Conservation (phyloP, 2,888 invertebrate species). For the Ametastegia equiseti region DNA sequence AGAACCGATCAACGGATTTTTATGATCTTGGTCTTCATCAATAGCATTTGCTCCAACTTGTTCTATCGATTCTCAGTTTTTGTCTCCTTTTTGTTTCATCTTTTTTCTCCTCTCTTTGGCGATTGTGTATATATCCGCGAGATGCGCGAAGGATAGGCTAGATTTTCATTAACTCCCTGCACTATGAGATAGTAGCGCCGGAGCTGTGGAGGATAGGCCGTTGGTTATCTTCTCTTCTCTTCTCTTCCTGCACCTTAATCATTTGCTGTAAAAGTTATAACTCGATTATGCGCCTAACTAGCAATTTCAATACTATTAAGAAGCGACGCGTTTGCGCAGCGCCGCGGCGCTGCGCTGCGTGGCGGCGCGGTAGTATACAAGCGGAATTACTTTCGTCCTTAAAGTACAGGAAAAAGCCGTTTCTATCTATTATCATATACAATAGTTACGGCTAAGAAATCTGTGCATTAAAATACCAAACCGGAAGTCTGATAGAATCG, state of each 20-base stretch:
- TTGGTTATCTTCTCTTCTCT: not conserved
- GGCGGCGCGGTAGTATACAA: not conserved
- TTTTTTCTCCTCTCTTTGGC: too few species aligned
- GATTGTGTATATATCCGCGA: too few species aligned
- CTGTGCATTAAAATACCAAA: not conserved
- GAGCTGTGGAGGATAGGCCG: too few species aligned
- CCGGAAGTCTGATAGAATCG: not conserved
- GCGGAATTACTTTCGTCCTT: slow-evolving; percentile 21
- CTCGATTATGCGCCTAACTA: slow-evolving; percentile 73
- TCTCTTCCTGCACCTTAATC: slow-evolving; percentile 60
- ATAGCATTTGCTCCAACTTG: too few species aligned
- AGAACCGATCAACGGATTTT: too few species aligned
- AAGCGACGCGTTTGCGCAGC: slow-evolving; percentile 48
- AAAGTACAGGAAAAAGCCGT: not conserved
- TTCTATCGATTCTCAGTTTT: too few species aligned
- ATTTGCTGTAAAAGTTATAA: slow-evolving; percentile 71
- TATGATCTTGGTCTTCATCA: too few species aligned
- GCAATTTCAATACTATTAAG: slow-evolving; percentile 74
- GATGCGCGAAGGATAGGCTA: too few species aligned
- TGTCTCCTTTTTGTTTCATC: too few species aligned
- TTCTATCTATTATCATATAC: not conserved
- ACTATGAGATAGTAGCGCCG: too few species aligned
- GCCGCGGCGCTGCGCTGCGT: slow-evolving; percentile 4
- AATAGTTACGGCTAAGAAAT: not conserved
- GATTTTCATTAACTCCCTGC: too few species aligned